Conservation (phyloP, 2,797 vertebrate genomes). For the Oreonectes daqikongensis region DNA sequence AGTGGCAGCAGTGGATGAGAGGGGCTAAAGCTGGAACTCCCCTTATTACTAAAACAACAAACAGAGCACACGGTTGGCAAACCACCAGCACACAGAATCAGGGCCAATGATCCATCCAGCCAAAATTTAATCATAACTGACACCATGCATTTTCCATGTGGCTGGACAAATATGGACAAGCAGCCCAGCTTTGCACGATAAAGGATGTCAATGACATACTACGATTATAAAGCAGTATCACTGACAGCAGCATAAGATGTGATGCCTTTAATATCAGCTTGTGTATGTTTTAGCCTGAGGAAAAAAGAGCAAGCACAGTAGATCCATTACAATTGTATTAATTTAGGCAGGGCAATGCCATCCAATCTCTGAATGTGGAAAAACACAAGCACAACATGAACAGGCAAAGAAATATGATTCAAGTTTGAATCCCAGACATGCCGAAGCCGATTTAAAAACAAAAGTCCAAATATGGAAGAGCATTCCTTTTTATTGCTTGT, state of each 20-base stretch:
- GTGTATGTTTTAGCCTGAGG: background rate
- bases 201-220: background rate
- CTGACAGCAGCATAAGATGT: background rate
- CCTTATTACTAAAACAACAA: conserved; percentile 79
- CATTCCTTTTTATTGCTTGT: background rate
- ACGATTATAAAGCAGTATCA: conserved; percentile 3
- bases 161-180: conserved; percentile 42
- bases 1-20: conserved; percentile 92
- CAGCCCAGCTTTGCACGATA: background rate
- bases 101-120: conserved; percentile 20
- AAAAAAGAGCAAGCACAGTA: background rate
- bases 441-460: background rate
- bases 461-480: background rate
- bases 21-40: conserved; percentile 86
- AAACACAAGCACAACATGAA: conserved; percentile 18
- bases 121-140: conserved; percentile 39
- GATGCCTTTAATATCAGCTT: background rate
- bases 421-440: conserved; percentile 4
- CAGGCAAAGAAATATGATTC: background rate
- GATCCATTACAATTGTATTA: background rate
- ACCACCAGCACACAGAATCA: conserved; percentile 21
- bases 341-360: background rate
- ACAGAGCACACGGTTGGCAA: conserved; percentile 41
- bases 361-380: background rate
- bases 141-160: conserved; percentile 37